Base-by-base conservation (phyloP, 2,113 vertebrate genomes). In the Limanda limanda region DNA sequence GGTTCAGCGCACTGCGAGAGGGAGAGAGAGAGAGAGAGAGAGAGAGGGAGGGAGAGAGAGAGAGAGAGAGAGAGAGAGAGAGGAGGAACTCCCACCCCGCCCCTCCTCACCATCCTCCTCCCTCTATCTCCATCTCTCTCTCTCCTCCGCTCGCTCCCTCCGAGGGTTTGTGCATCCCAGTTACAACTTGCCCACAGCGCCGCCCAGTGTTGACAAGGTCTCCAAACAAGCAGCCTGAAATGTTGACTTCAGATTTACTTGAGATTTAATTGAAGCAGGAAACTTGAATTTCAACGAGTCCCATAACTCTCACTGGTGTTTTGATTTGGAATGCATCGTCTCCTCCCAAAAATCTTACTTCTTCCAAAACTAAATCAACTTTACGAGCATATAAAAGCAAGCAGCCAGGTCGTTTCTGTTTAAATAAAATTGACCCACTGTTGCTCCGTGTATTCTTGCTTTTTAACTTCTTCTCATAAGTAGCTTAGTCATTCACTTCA, bases 101-200 rank as follows among this genome's bases (percentile, higher is more conserved):
- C 40, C 67, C 51, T 60, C 65, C 77, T 68, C 67, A 31, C 40
- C 35, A 48, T 40, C 51, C 57, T 63, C 52, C 24, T 71, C 23
- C 45, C 45, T 47, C 14, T 15, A 47, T 47, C 45, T 47, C 58
- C 31, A 72, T 65, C 59, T 58, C 55, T 68, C 63, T 47, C 76
- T 76, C 83, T 58, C 71, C n/a, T 35, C 48, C 13, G 68, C 23
- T 51, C 47, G 15, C 69, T 70, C 57, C 25, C 82, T 72, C 77
- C 58, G 20, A 48, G 82, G 80, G 27, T 65, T 83, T 77, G 17
- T 18, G 55, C 56, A 9, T 56, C n/a, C n/a, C 69, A 63, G 48
- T 62, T 12, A 76, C 3, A 63, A 25, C 40, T 79, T 76, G 85
- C 64, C 45, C 68, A 81, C n/a, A 91, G 87, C 88, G 82, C 82